Evolutionary conservation across 2,113 vertebrate species (phyloP).

Genomic region (Aegypius monachus): DNA sequence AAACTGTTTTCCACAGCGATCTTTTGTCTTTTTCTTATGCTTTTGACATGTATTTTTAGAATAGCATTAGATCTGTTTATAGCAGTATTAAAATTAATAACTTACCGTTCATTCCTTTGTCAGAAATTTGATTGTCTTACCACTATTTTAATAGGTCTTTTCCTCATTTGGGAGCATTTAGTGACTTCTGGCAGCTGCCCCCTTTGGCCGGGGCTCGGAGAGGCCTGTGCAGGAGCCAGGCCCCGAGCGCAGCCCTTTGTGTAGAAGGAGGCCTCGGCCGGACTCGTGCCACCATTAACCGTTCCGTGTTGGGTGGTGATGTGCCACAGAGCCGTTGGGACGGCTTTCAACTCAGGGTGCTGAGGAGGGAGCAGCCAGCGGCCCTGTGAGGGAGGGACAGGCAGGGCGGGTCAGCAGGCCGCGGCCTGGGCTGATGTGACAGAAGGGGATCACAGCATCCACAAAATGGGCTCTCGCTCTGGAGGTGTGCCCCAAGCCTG

Average conservation of each 20-base stretch:
- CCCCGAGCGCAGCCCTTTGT: rapidly evolving
- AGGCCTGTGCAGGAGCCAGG: rapidly evolving
- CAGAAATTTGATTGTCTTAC: background rate
- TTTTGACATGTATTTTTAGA: background rate
- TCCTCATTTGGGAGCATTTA: background rate
- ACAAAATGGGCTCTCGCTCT: background rate
- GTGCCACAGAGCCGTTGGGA: too few species aligned
- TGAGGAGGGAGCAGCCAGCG: rapidly evolving
- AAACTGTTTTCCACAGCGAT: background rate
- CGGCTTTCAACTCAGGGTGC: rapidly evolving
- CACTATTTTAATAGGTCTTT: background rate
- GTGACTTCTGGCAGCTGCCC: too few species aligned
- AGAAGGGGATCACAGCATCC: background rate
- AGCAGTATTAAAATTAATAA: background rate
- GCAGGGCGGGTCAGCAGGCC: background rate
- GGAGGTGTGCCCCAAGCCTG: background rate
- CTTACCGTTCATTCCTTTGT: background rate
- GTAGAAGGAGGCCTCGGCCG: background rate
- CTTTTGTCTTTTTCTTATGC: background rate
- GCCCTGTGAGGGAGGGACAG: background rate
- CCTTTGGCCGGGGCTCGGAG: rapidly evolving
- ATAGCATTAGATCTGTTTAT: background rate
- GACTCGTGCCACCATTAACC: rapidly evolving
- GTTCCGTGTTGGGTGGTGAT: rapidly evolving
- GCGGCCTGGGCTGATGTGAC: background rate